A percentile compares a stretch with the other conserved stretches of the same genome.
These are phyloP conservation scores for Sebastes itinus DNA, from an alignment of 2,797 vertebrate genomes.

Conservation along the genomic window DNA sequence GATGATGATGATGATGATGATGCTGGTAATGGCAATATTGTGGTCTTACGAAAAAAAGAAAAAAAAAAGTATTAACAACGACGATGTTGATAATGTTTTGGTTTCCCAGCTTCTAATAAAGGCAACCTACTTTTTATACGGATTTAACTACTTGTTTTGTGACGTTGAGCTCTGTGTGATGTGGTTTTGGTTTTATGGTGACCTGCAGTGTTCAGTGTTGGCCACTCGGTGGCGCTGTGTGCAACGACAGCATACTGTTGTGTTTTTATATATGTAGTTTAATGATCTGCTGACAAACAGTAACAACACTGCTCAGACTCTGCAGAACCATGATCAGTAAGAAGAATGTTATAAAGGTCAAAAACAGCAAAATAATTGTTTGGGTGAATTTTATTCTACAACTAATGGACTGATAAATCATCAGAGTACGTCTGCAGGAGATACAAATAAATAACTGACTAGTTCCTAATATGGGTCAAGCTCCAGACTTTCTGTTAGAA, in stretches of 20 bases:
- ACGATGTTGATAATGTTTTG: slow-evolving; percentile 80
- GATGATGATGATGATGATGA: slow-evolving; percentile 52
- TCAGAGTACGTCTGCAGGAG: neutral
- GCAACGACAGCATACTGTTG: neutral
- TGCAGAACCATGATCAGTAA: neutral
- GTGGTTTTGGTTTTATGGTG: neutral
- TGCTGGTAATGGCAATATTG: slow-evolving; percentile 73
- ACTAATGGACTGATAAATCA: neutral
- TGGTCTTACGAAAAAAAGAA: slow-evolving; percentile 67
- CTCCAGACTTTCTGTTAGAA: too few species aligned
- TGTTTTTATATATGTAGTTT: neutral
- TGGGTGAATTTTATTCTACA: neutral
- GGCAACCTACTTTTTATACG: slow-evolving; percentile 82
- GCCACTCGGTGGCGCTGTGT: slow-evolving; percentile 42
- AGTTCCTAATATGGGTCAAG: too few species aligned
- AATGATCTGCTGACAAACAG: neutral
- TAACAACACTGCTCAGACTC: neutral
- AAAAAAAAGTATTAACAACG: slow-evolving; percentile 60
- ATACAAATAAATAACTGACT: neutral
- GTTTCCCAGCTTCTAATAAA: slow-evolving; percentile 84
- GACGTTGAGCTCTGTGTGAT: slow-evolving; percentile 54
- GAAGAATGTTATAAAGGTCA: neutral
- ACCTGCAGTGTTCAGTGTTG: neutral
- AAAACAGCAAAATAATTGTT: neutral
- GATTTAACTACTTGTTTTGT: slow-evolving; percentile 79